A percentile compares a stretch with the other conserved stretches of the same genome.
Conservation (phyloP, 64 coral and sea anemone genomes). For the Porites lutea region DNA sequence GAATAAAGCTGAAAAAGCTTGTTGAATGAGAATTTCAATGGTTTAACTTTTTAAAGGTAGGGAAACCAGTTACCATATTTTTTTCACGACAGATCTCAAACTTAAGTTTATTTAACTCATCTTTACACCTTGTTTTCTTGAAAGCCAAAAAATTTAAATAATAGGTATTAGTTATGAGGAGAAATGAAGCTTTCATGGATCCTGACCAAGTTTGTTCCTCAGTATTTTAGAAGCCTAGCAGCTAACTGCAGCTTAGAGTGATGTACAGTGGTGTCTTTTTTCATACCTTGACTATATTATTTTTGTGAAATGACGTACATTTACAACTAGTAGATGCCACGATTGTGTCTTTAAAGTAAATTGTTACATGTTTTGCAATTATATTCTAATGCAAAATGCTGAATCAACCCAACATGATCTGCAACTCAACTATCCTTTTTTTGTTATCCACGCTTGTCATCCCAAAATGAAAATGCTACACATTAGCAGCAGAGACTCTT, state of each 20-base stretch:
- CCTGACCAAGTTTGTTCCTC: not conserved
- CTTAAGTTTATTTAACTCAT: constrained; percentile 1
- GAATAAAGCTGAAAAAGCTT: no score
- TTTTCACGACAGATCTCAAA: not conserved
- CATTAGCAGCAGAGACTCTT: no score
- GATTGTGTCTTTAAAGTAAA: not conserved
- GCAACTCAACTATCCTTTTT: no score
- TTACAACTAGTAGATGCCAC: not conserved
- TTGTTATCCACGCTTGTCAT: no score
- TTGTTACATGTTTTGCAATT: not conserved
- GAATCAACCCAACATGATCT: no score
- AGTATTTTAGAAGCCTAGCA: no score
- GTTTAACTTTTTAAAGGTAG: not conserved
- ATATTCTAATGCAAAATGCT: no score
- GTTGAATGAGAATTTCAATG: not conserved
- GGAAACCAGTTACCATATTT: not conserved
- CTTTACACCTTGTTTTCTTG: no score
- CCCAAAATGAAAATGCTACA: no score
- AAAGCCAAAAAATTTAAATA: not conserved
- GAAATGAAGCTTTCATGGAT: not conserved
- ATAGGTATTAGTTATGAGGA: not conserved
- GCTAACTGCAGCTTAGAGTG: no score
- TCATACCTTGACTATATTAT: no score
- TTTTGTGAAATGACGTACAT: not conserved
- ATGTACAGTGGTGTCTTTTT: no score